These are phyloP conservation scores for Thermophis baileyi DNA, from an alignment of 2,113 vertebrate species.

Conservation along the genomic window DNA sequence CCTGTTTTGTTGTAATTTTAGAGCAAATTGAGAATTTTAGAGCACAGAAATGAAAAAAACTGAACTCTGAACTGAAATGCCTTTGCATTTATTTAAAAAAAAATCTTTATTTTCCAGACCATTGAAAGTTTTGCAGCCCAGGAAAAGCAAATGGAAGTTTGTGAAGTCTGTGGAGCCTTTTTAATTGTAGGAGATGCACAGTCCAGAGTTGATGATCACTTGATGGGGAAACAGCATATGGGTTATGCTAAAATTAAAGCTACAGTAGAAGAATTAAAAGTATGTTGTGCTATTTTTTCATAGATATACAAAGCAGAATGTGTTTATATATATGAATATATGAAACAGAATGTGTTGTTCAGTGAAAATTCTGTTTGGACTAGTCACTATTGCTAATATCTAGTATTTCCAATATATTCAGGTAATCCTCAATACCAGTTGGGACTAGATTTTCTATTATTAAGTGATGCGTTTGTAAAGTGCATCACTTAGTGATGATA, in stretches of 20 bases:
- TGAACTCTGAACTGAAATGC: neutral
- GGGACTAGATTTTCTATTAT: neutral
- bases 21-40: neutral
- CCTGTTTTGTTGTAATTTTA: neutral
- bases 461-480: neutral
- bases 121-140: conserved; percentile 98
- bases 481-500: neutral
- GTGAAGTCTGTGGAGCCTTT: conserved; percentile 98
- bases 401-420: neutral
- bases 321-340: too few species aligned
- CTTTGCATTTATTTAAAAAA: neutral
- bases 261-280: conserved; percentile 97
- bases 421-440: neutral
- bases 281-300: conserved; percentile 61
- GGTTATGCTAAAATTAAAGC: conserved; percentile 99
- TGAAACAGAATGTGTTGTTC: neutral
- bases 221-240: conserved; percentile 99
- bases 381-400: neutral
- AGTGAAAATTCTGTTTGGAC: neutral
- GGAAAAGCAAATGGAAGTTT: conserved; percentile 99
- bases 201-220: conserved; percentile 95
- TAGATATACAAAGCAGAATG: neutral
- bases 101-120: conserved; percentile 73
- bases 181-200: conserved; percentile 98
- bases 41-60: neutral